phyloP scores from a whole-genome alignment of 2,888 invertebrate genomes.

The Drosophila hamatofila region DNA sequence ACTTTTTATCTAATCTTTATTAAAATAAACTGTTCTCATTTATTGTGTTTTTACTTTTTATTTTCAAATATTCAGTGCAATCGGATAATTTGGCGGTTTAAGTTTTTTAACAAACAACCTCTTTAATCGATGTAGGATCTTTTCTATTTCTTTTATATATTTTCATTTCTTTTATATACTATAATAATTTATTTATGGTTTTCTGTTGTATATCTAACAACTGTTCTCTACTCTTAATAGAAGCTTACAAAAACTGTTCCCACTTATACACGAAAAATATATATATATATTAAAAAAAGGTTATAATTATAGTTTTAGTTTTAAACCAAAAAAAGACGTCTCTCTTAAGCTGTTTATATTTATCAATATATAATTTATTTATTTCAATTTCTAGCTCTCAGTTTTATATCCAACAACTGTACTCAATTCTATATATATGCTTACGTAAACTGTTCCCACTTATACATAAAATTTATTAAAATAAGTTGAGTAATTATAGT shows the following conservation, averaged over 20 bases:
- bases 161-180: too few relatives aligned
- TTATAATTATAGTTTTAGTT: neutral
- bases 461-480: neutral
- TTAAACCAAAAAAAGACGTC: too few relatives aligned
- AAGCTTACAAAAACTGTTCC: neutral
- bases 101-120: too few relatives aligned
- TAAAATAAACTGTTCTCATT: neutral
- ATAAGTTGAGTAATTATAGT: neutral
- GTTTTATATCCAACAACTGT: neutral
- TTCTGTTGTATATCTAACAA: neutral
- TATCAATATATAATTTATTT: too few relatives aligned
- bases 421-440: neutral
- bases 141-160: too few relatives aligned
- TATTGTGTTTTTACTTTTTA: neutral
- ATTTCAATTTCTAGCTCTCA: too few relatives aligned
- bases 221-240: neutral
- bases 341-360: too few relatives aligned
- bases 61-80: too few relatives aligned
- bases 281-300: neutral
- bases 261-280: neutral
- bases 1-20: neutral
- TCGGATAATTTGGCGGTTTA: too few relatives aligned
- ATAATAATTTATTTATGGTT: too few relatives aligned
- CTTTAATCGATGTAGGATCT: too few relatives aligned
- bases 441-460: neutral